Evolutionary conservation across 2,888 invertebrate species (phyloP).

Genomic region (Nesidiocoris tenuis): DNA sequence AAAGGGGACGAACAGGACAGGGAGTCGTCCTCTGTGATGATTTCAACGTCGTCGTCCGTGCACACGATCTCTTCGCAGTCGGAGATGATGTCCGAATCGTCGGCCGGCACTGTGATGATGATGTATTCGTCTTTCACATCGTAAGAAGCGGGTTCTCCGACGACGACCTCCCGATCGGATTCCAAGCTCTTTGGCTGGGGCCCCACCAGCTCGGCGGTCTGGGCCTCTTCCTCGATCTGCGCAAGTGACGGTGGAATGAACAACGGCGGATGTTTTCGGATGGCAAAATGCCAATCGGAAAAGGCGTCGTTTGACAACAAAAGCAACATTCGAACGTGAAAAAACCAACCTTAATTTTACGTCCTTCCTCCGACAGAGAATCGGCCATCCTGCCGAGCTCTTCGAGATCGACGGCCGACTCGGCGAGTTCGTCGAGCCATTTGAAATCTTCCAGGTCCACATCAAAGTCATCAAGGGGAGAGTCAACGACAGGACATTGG

Average conservation of each 20-base stretch:
- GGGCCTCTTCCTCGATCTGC: slow-evolving; percentile 53
- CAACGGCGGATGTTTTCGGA: no score
- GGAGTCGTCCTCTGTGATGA: slow-evolving; percentile 13
- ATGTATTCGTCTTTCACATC: slow-evolving; percentile 42
- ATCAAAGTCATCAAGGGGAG: slow-evolving; percentile 58
- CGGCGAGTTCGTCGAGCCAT: slow-evolving; percentile 65
- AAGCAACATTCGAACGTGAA: no score
- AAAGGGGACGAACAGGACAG: slow-evolving; percentile 11
- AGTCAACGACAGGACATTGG: slow-evolving; percentile 63
- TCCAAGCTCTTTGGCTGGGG: slow-evolving; percentile 80
- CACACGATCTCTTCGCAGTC: slow-evolving; percentile 4
- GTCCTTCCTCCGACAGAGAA: slow-evolving; percentile 47
- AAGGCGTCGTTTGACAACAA: background rate
- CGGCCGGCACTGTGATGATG: slow-evolving; percentile 44
- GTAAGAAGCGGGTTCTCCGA: slow-evolving; percentile 26
- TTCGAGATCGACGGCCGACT: slow-evolving; percentile 58
- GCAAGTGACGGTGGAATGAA: background rate
- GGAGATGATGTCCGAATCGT: slow-evolving; percentile 5
- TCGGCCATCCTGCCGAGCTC: slow-evolving; percentile 61
- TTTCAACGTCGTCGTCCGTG: slow-evolving; percentile 56
- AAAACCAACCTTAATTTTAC: slow-evolving; percentile 44
- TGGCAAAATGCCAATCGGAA: no score
- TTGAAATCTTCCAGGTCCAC: slow-evolving; percentile 69
- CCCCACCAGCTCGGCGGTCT: slow-evolving; percentile 72
- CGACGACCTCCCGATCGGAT: slow-evolving; percentile 57